Evolutionary conservation across 2,888 invertebrate genomes (phyloP), one percentile per base, ranked within the genome.

Genomic region (Luperina testacea): DNA sequence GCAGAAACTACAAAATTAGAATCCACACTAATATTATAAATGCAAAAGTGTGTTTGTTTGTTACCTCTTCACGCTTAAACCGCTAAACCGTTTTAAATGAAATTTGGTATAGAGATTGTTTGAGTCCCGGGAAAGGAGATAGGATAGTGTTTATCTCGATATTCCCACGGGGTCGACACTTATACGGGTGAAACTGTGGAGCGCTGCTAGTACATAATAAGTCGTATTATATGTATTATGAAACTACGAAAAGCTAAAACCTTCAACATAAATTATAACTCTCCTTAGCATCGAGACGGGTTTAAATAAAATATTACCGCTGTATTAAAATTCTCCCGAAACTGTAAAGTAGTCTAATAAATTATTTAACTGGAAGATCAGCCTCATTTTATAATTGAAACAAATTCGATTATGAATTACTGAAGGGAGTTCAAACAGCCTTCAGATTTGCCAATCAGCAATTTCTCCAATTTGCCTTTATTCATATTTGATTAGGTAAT

Each of bases 351-450:
- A 80, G 81, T 59, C 81, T 77, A 80, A 77, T 87, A 80, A 85
- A 85, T 57, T 85, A 87, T 85, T 80, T 87, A 77, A 68, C 77
- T 72, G 72, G 63, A 67, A 87, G 59, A 85, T 77, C 63, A 59
- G 81, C 77, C 77, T 84, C 77, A 77, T 80, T 84, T 81, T 74
- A 70, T 85, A 87, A 85, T 87, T 85, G 85, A 87, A 84, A 87
- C 85, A 87, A 85, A 85, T 85, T 85, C 81, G 85, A 81, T 85
- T 85, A 85, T 73, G 75, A 85, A 87, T 84, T 87, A 83, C 80
- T 76, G 65, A 68, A 80, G 69, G 53, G 48, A 84, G 75, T 75
- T 85, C 85, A 87, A 84, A 85, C 72, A 87, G 45, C 59, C 77
- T 73, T 77, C 80, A 87, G 81, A 87, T 85, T 87, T 76, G 68